Conservation (phyloP, 2,113 vertebrate genomes). For the Barbus barbus region DNA sequence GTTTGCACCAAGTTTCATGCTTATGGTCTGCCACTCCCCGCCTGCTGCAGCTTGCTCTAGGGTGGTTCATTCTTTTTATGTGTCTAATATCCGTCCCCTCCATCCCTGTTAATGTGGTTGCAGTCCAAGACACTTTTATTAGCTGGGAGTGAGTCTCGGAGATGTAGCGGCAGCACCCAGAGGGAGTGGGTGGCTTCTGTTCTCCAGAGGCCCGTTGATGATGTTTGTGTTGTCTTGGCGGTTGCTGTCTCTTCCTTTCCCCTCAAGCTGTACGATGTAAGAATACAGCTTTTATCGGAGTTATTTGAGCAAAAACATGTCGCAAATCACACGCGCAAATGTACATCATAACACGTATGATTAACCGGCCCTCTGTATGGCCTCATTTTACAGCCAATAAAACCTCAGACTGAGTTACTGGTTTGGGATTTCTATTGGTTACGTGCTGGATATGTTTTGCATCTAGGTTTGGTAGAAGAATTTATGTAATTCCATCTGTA, state of each 20-base stretch:
- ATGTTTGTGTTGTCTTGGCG: slow-evolving; percentile 31
- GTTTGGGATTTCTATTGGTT: too few species aligned
- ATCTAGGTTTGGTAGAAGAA: not conserved
- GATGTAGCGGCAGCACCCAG: slow-evolving; percentile 46
- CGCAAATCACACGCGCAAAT: not conserved
- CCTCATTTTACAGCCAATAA: slow-evolving; percentile 12
- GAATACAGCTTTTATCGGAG: slow-evolving; percentile 14
- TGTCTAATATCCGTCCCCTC: slow-evolving; percentile 53
- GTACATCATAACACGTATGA: not conserved
- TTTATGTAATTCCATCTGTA: too few species aligned
- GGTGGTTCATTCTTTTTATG: slow-evolving; percentile 52
- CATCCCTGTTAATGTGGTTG: slow-evolving; percentile 59
- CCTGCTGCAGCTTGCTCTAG: slow-evolving; percentile 41
- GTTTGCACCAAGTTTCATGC: slow-evolving; percentile 39
- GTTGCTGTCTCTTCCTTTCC: slow-evolving; percentile 9
- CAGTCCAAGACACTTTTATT: slow-evolving; percentile 65
- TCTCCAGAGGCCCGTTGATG: slow-evolving; percentile 44
- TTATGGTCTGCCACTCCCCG: slow-evolving; percentile 42
- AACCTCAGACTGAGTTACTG: not conserved
- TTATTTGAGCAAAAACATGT: not conserved
- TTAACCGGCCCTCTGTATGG: not conserved
- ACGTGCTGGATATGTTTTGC: too few species aligned
- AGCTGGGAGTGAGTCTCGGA: slow-evolving; percentile 60
- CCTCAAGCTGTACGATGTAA: slow-evolving; percentile 28
- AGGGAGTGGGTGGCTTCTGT: not conserved